Percentiles rank a stretch among this genome's conserved stretches.
These are phyloP conservation scores for Haliaeetus leucogaster DNA, from an alignment of 2,113 vertebrate genomes.

Conservation along the genomic window DNA sequence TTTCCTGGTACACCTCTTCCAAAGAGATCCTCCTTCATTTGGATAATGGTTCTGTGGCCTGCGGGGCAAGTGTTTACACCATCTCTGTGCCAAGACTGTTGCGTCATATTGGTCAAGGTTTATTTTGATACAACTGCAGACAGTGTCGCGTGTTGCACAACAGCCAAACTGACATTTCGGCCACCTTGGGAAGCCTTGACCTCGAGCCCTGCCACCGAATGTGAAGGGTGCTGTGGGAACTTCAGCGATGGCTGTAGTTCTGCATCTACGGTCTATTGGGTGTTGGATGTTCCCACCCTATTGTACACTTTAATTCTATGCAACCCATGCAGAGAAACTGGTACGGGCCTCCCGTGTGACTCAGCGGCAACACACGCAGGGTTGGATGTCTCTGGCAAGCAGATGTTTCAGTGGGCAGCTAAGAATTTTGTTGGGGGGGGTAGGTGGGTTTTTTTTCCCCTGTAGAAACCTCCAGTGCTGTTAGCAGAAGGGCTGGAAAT, in stretches of 20 bases:
- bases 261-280: not conserved
- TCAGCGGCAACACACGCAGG: not conserved
- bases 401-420: constrained; percentile 27
- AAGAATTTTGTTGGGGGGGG: not conserved
- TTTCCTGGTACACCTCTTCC: not conserved
- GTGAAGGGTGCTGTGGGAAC: not conserved
- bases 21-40: not conserved
- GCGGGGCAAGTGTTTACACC: not conserved
- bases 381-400: not conserved
- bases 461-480: not conserved
- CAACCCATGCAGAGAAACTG: not conserved
- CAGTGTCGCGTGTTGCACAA: not conserved
- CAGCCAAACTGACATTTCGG: accelerated
- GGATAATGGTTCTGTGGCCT: not conserved
- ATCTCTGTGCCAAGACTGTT: not conserved
- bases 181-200: not conserved
- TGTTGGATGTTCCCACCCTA: not conserved
- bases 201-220: not conserved
- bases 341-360: not conserved
- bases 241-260: not conserved
- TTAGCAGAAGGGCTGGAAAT: not conserved
- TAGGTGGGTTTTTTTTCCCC: not conserved
- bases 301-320: not conserved
- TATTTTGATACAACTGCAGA: not conserved
- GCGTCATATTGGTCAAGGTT: not conserved